Evolutionary conservation across 2,797 vertebrate genomes (phyloP), one percentile per base, ranked within the genome.

Genomic region (Diplodus puntazzo): DNA sequence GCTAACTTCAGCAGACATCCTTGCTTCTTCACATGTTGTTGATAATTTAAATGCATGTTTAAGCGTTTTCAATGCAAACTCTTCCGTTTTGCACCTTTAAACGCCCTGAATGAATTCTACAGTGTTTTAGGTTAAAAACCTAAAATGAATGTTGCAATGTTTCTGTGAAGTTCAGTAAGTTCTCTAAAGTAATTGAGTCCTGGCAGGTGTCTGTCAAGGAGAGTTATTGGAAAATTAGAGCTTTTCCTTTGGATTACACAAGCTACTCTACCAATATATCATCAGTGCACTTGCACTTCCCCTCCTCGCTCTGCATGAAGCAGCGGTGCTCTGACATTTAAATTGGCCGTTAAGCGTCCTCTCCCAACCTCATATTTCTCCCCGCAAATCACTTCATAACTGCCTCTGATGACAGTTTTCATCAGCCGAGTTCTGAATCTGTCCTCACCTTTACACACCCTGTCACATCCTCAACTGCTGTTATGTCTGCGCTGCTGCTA

Each of bases 401-500:
- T 17, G 67, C 55, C 63, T 74, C 71, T 77, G 79, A 73, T 86
- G 85, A 77, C 83, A 83, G 79, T 79, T 91, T 86, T 82, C 63
- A 80, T 89, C 87, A 83, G 63, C 52, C 9, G 59, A 73, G 58
- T 70, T 68, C 57, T 60, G 59, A 69, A 82, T 87, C 79, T 73
- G 69, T 86, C 77, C 66, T 80, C 85, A 85, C 85, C 81, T 83
- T 69, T 68, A 69, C 83, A 83, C 73, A 55, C 27, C 60, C 83
- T 82, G 85, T 91, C 91, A 86, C 79, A 70, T 82, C 59, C 59
- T 87, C 74, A 84, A 90, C 73, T 75, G 66, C 80, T 86, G 60
- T 88, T 91, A 69, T 88, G 90, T 88, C 90, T 90, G 60, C 2
- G 21, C 72, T 69, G 57, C 65, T 78, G 57, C 65, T 78, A 78